phyloP scores from a whole-genome alignment of 92 coral and sea anemone species.

The Palythoa caribaeorum region DNA sequence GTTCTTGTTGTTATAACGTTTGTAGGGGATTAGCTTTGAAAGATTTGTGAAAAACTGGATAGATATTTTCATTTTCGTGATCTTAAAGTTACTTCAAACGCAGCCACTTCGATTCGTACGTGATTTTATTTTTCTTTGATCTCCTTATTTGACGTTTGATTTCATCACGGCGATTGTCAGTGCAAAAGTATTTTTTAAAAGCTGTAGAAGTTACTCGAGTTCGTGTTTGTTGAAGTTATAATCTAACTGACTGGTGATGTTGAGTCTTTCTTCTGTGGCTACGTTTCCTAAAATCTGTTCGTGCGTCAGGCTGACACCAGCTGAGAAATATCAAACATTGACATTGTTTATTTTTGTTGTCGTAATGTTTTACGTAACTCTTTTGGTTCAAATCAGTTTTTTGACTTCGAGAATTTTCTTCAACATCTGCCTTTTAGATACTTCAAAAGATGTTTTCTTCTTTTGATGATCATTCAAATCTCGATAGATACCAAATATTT shows the following conservation, averaged over 20 bases:
- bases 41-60: not conserved
- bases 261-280: not conserved
- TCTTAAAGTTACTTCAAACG: not conserved
- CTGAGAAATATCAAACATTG: not conserved
- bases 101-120: not conserved
- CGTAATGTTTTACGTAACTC: conserved; percentile 38
- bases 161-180: not conserved
- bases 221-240: not conserved
- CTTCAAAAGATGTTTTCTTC: not conserved
- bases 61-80: not conserved
- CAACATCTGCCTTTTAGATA: not conserved
- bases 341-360: conserved; percentile 33
- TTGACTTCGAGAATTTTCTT: not conserved
- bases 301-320: conserved; percentile 24
- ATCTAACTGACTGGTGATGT: not conserved
- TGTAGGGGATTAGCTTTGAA: not conserved
- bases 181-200: not conserved
- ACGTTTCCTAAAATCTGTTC: not conserved
- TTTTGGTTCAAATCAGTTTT: not conserved
- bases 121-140: conserved; percentile 13
- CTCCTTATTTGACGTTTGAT: conserved; percentile 17
- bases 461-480: not conserved
- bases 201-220: conserved; percentile 10
- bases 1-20: conserved; percentile 1
- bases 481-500: conserved; percentile 16